Evolutionary conservation across 2,113 vertebrate species (phyloP).

Genomic region (Petromus typicus): DNA sequence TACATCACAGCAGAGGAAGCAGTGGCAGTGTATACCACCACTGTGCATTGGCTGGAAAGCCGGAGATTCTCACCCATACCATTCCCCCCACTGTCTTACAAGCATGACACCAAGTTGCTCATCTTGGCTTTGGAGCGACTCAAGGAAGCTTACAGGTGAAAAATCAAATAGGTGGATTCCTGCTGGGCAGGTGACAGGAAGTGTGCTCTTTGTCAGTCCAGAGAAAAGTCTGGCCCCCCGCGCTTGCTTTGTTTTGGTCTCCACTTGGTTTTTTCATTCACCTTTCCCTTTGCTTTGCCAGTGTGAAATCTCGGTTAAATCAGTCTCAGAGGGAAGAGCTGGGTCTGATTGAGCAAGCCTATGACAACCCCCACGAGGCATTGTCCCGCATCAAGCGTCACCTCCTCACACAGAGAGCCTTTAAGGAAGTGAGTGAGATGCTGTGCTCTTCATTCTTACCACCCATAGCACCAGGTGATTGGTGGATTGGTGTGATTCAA

Average conservation of each 20-base stretch:
- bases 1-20: conserved; percentile 99
- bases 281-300: conserved; percentile 76
- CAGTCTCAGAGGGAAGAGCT: conserved; percentile 98
- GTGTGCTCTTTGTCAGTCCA: neutral
- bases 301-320: conserved; percentile 98
- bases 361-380: conserved; percentile 99
- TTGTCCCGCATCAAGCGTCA: conserved; percentile 99
- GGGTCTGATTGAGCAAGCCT: conserved; percentile 98
- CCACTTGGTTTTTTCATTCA: conserved; percentile 52
- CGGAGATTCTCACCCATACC: conserved; percentile 98
- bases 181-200: neutral
- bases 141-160: conserved; percentile 99
- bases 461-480: neutral
- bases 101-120: conserved; percentile 98
- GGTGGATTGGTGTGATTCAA: neutral
- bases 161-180: neutral
- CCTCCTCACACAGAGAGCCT: conserved; percentile 98
- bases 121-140: conserved; percentile 98
- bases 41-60: conserved; percentile 99
- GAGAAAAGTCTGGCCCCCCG: neutral
- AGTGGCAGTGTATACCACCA: conserved; percentile 99
- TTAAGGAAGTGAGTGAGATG: conserved; percentile 93
- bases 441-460: neutral
- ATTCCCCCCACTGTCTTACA: conserved; percentile 97
- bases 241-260: neutral